Evolutionary conservation across 2,888 invertebrate genomes (phyloP).

Genomic region (Pemphredon lugubris): DNA sequence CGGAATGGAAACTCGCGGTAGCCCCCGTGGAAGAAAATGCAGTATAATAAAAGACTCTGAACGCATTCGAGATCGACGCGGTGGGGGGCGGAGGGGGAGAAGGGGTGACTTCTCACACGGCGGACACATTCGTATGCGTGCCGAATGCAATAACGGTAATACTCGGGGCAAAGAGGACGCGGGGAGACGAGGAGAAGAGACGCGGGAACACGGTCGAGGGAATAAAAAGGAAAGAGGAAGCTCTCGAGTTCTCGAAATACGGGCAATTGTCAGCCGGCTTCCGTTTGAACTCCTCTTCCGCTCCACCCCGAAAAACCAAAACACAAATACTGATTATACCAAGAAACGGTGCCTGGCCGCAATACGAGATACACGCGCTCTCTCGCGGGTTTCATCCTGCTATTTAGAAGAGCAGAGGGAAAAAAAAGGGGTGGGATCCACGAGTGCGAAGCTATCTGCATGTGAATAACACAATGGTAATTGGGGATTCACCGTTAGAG

Average conservation of each 20-base stretch:
- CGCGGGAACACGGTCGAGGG: not conserved
- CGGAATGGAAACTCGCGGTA: too few species aligned
- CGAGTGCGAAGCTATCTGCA: conserved; percentile 77
- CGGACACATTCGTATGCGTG: not conserved
- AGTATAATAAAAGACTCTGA: not conserved
- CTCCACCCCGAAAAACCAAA: conserved; percentile 79
- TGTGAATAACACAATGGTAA: conserved; percentile 78
- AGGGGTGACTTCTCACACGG: conserved; percentile 17
- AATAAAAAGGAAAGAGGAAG: conserved; percentile 44
- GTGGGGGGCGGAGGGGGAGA: too few species aligned
- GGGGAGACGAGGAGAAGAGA: conserved; percentile 22
- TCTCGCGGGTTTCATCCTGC: conserved; percentile 67
- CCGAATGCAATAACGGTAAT: conserved; percentile 39
- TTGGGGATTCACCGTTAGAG: conserved; percentile 77
- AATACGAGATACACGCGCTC: conserved; percentile 45
- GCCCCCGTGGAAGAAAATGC: too few species aligned
- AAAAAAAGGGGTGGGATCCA: conserved; percentile 47
- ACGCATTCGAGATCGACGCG: not conserved
- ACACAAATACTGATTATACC: conserved; percentile 76
- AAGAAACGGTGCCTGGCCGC: conserved; percentile 47
- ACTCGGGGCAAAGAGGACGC: not conserved
- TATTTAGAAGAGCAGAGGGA: conserved; percentile 60
- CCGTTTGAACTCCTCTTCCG: conserved; percentile 68
- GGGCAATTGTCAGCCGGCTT: conserved; percentile 71
- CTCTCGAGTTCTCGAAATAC: conserved; percentile 66